Conservation (phyloP, 2,797 vertebrate species). For the Acanthiza pusilla region DNA sequence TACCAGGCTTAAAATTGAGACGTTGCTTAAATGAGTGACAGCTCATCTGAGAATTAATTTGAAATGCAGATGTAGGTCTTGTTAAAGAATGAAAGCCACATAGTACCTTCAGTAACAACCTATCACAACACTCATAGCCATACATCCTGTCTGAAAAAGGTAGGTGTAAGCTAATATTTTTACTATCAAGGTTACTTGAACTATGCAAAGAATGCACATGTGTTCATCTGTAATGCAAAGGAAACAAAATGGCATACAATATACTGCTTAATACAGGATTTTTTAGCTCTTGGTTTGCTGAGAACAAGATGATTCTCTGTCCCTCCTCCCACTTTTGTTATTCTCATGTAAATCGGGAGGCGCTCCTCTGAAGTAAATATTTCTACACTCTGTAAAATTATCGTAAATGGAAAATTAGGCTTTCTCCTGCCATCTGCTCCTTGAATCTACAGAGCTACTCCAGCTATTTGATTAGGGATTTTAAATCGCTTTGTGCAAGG, state of each 20-base stretch:
- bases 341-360: slow-evolving; percentile 29
- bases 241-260: background rate
- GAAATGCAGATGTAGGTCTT: background rate
- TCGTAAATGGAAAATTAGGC: slow-evolving; percentile 51
- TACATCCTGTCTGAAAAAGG: background rate
- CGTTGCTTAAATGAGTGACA: background rate
- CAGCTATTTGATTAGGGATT: slow-evolving; percentile 48
- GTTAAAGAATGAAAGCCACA: background rate
- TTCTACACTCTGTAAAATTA: slow-evolving; percentile 43
- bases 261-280: background rate
- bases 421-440: slow-evolving; percentile 47
- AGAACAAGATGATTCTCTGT: background rate
- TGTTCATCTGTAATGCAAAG: background rate
- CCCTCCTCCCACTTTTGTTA: background rate
- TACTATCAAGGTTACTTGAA: background rate
- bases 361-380: slow-evolving; percentile 45
- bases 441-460: slow-evolving; percentile 3
- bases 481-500: background rate
- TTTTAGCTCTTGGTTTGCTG: background rate
- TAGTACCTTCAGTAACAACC: background rate
- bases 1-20: background rate
- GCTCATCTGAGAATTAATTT: background rate
- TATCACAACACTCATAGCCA: background rate
- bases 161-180: background rate
- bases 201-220: background rate